These are phyloP conservation scores for Anguilla marmorata DNA, from an alignment of 2,797 vertebrate genomes.

Conservation along the genomic window DNA sequence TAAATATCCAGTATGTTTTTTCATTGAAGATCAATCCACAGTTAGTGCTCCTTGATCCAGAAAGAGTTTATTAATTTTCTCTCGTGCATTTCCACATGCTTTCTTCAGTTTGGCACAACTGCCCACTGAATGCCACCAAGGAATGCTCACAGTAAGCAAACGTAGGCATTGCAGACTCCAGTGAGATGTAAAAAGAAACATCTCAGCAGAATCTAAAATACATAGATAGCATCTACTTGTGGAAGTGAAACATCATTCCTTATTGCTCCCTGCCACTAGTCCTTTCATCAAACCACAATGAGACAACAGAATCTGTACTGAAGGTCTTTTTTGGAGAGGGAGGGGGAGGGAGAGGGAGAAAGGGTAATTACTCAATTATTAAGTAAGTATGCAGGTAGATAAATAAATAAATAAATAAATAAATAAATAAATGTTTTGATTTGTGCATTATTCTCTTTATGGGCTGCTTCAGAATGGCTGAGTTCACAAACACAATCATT, in stretches of 20 bases:
- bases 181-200: neutral
- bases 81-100: neutral
- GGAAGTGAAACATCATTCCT: neutral
- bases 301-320: neutral
- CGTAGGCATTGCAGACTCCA: neutral
- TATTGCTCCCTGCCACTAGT: neutral
- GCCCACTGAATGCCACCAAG: neutral
- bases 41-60: neutral
- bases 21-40: neutral
- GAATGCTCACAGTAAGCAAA: neutral
- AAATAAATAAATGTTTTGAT: conserved; percentile 32
- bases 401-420: neutral
- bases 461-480: conserved; percentile 29
- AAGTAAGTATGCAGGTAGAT: too few relatives aligned
- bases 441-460: conserved; percentile 36
- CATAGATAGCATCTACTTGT: neutral
- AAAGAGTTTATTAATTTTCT: neutral
- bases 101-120: neutral
- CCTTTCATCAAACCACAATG: too few relatives aligned
- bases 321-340: neutral
- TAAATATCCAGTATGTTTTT: neutral
- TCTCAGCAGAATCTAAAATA: neutral
- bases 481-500: too few relatives aligned
- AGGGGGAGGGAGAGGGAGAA: too few relatives aligned
- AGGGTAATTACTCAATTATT: too few relatives aligned